Conservation (phyloP, 2,888 invertebrate species). For the Ormia ochracea region DNA sequence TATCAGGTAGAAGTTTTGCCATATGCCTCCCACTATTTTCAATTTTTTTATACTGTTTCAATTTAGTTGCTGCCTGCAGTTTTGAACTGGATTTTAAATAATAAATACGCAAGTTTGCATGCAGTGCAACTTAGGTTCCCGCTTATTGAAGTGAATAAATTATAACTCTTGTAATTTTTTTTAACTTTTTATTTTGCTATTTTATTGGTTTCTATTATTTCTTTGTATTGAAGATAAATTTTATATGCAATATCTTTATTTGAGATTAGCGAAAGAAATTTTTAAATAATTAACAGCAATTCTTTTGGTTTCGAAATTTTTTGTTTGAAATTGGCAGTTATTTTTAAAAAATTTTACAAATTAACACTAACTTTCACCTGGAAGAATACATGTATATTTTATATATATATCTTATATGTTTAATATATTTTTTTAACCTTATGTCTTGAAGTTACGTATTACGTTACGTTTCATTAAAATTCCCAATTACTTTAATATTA, state of each 20-base stretch:
- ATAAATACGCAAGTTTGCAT: conserved; percentile 32
- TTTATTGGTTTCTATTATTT: background rate
- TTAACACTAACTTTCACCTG: no score
- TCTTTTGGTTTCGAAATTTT: no score
- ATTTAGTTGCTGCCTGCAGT: conserved; percentile 1
- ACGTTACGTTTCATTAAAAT: no score
- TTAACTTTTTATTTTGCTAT: background rate
- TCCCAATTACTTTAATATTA: no score
- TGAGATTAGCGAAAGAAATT: background rate
- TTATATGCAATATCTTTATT: background rate
- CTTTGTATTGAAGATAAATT: background rate
- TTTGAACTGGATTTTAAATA: conserved; percentile 4
- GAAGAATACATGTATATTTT: no score
- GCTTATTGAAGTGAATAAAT: conserved; percentile 57
- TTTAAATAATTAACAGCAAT: background rate
- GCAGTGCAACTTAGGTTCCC: conserved; percentile 41
- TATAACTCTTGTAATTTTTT: conserved; percentile 22
- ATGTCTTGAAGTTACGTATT: no score
- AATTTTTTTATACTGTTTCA: background rate
- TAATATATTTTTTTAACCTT: no score
- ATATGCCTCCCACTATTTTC: conserved; percentile 24
- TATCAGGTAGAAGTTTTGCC: conserved; percentile 16
- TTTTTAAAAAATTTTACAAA: no score
- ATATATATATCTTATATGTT: no score
- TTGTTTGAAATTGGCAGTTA: no score